A percentile compares a stretch with the other conserved stretches of the same genome.
Evolutionary conservation across 1,140 invertebrate species (phyloP).

Genomic region (Mercenaria mercenaria): DNA sequence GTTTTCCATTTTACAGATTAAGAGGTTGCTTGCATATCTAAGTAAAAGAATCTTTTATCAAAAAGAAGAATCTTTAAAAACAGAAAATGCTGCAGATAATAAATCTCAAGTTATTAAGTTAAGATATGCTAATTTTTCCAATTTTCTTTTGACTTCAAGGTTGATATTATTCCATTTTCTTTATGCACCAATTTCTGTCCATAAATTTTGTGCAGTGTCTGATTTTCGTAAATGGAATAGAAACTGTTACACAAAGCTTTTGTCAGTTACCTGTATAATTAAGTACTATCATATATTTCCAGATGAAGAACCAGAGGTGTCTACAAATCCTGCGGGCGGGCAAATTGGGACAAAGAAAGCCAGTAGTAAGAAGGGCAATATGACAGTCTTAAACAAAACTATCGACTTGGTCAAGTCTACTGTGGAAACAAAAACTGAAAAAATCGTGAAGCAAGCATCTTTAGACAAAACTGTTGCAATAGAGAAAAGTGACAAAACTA

Average conservation of each 20-base stretch:
- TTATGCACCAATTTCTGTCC: too few species aligned
- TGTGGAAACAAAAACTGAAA: background rate
- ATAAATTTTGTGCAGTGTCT: too few species aligned
- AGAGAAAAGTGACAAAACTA: background rate
- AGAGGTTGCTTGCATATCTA: background rate
- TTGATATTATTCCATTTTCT: too few species aligned
- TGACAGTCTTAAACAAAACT: background rate
- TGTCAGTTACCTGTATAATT: too few species aligned
- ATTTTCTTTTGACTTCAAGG: too few species aligned
- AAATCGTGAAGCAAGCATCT: background rate
- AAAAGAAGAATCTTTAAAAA: too few species aligned
- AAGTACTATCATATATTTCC: too few species aligned
- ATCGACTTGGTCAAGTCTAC: background rate
- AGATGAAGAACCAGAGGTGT: slow-evolving; percentile 41
- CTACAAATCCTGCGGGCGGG: background rate
- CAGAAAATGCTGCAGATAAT: too few species aligned
- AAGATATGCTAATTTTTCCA: too few species aligned
- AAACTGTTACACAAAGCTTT: too few species aligned
- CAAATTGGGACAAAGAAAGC: background rate
- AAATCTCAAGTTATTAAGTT: too few species aligned
- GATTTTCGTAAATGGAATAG: too few species aligned
- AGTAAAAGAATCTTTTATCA: background rate
- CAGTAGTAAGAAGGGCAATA: background rate
- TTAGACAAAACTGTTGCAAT: background rate
- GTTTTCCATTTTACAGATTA: slow-evolving; percentile 19